These are phyloP conservation scores for Macquaria ambigua DNA, from an alignment of 2,113 vertebrate species.

Conservation along the genomic window DNA sequence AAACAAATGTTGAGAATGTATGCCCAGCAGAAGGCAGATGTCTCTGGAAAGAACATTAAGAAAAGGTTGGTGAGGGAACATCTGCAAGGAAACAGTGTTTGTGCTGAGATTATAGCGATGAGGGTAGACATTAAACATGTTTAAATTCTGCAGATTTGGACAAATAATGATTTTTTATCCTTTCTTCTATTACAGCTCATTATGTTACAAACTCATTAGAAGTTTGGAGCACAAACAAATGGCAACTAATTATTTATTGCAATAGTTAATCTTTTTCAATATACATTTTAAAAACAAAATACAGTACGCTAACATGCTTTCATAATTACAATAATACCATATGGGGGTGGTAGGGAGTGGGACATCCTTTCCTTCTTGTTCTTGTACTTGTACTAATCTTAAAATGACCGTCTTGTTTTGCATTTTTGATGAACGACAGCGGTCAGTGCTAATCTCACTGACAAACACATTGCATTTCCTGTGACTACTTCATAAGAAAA, in stretches of 20 bases:
- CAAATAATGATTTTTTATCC: background rate
- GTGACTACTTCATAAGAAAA: too few relatives aligned
- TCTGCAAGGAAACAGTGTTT: conserved; percentile 19
- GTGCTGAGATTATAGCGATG: background rate
- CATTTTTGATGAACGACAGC: too few relatives aligned
- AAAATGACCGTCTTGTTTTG: too few relatives aligned
- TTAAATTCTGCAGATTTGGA: background rate
- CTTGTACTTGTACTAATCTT: too few relatives aligned
- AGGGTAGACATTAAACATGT: background rate
- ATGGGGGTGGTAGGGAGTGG: too few relatives aligned
- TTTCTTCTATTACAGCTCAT: background rate
- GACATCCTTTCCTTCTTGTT: too few relatives aligned
- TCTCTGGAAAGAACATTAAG: conserved; percentile 40
- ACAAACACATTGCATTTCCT: too few relatives aligned
- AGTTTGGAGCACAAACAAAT: background rate
- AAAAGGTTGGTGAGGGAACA: conserved; percentile 20
- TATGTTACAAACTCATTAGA: background rate
- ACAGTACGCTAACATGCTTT: background rate
- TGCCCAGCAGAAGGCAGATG: conserved; percentile 61
- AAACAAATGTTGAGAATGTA: conserved; percentile 60
- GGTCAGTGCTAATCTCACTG: too few relatives aligned
- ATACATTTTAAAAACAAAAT: background rate
- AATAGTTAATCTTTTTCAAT: background rate
- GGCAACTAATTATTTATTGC: background rate
- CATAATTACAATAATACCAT: background rate